These are phyloP conservation scores for Porites cylindrica DNA, from an alignment of 92 coral and sea anemone genomes.

Conservation along the genomic window DNA sequence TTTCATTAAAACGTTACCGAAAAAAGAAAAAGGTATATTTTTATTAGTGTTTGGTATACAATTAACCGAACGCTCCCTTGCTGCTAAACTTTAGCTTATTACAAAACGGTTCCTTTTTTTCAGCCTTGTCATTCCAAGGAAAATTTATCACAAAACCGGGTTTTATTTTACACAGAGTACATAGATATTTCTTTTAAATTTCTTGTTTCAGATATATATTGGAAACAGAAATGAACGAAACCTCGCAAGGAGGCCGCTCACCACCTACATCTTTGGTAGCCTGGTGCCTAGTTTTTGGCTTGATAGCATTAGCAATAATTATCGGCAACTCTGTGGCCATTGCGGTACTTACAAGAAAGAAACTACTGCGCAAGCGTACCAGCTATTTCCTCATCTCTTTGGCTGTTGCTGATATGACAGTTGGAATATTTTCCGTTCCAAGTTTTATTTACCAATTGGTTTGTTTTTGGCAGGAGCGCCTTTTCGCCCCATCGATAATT, in stretches of 20 bases:
- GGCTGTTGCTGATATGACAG: conserved; percentile 80
- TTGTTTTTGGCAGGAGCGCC: conserved; percentile 25
- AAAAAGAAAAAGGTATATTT: no score
- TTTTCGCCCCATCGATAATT: conserved; percentile 35
- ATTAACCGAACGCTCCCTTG: no score
- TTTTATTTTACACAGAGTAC: neutral
- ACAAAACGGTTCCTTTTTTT: no score
- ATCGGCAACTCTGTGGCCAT: conserved; percentile 79
- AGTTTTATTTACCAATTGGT: conserved; percentile 77
- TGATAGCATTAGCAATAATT: conserved; percentile 71
- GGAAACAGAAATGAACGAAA: conserved; percentile 23
- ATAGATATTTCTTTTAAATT: no score
- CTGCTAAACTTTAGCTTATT: no score
- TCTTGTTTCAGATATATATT: neutral
- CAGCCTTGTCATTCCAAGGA: neutral
- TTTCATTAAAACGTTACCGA: no score
- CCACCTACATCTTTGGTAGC: conserved; percentile 46
- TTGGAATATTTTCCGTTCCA: conserved; percentile 84
- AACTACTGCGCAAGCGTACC: conserved; percentile 82
- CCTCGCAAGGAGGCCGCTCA: conserved; percentile 5
- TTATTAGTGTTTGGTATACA: no score
- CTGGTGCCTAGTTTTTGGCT: conserved; percentile 77
- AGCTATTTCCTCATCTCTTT: conserved; percentile 80
- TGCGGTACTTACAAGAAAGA: conserved; percentile 77
- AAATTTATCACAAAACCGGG: neutral